A percentile compares a stretch with the other conserved stretches of the same genome.
These are phyloP conservation scores for Myrmecophaga tridactyla DNA, from an alignment of 2,113 vertebrate species.

Conservation along the genomic window DNA sequence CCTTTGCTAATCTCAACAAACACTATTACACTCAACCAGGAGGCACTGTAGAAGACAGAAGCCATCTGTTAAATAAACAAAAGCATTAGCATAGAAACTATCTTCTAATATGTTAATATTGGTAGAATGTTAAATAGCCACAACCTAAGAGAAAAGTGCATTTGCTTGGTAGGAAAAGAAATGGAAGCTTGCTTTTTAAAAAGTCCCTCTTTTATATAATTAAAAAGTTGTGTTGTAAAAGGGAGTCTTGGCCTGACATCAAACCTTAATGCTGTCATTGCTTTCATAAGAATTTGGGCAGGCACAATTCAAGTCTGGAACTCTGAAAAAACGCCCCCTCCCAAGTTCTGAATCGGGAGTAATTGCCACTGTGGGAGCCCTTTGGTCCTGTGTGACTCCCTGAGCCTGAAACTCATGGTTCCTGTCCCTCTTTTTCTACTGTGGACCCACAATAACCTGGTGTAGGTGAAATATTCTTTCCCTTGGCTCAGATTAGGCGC, in stretches of 20 bases:
- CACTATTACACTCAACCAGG: background rate
- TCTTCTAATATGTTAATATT: slow-evolving; percentile 8
- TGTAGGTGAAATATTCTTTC: slow-evolving; percentile 35
- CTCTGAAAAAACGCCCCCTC: background rate
- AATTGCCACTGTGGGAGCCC: background rate
- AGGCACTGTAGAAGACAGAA: slow-evolving; percentile 41
- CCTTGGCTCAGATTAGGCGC: slow-evolving; percentile 25
- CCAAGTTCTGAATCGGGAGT: background rate
- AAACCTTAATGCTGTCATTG: background rate
- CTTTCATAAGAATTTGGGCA: background rate
- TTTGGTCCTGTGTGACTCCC: background rate
- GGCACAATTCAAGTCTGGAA: background rate
- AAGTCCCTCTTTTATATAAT: slow-evolving; percentile 29
- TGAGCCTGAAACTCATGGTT: background rate
- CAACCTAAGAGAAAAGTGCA: background rate
- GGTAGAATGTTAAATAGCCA: background rate
- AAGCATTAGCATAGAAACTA: background rate
- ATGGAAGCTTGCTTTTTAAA: background rate
- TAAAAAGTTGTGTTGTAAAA: slow-evolving; percentile 13
- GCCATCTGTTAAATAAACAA: slow-evolving; percentile 24
- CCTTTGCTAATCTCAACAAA: slow-evolving; percentile 41
- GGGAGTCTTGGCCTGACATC: background rate
- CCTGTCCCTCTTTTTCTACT: slow-evolving; percentile 25
- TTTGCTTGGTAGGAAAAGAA: background rate
- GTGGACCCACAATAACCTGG: slow-evolving; percentile 9